A percentile compares a stretch with the other conserved stretches of the same genome.
Evolutionary conservation across 2,888 invertebrate species (phyloP).

Genomic region (Bellardia bayeri): DNA sequence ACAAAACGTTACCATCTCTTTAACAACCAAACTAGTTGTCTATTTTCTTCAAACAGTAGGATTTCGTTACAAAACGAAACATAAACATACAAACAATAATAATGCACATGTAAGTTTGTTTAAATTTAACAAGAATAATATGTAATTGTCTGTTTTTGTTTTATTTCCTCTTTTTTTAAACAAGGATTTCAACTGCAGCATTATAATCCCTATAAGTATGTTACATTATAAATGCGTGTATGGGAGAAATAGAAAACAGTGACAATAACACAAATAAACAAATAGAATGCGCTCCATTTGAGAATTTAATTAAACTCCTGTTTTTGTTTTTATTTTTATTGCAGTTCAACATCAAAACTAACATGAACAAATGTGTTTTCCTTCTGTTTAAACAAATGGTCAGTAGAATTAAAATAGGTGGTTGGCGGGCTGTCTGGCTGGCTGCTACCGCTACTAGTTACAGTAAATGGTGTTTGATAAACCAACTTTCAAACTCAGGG

Average conservation of each 20-base stretch:
- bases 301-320: slow-evolving; percentile 63
- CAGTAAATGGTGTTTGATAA: slow-evolving; percentile 43
- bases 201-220: slow-evolving; percentile 36
- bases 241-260: slow-evolving; percentile 14
- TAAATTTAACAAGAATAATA: not conserved
- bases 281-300: slow-evolving; percentile 50
- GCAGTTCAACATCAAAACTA: not conserved
- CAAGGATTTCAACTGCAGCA: not conserved
- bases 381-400: slow-evolving; percentile 47
- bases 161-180: not conserved
- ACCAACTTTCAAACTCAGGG: not conserved
- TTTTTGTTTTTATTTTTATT: slow-evolving; percentile 24
- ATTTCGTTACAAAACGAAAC: too few species aligned
- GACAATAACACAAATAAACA: slow-evolving; percentile 7
- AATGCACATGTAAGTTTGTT: not conserved
- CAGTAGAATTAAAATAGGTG: slow-evolving; percentile 55
- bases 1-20: not conserved
- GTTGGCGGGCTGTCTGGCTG: not conserved
- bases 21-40: not conserved
- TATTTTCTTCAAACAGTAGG: not conserved
- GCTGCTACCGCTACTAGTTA: too few species aligned
- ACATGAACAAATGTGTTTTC: not conserved
- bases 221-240: not conserved
- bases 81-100: not conserved
- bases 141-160: slow-evolving; percentile 11